phyloP scores from a whole-genome alignment of 1,140 invertebrate species.

The Tigriopus japonicus region DNA sequence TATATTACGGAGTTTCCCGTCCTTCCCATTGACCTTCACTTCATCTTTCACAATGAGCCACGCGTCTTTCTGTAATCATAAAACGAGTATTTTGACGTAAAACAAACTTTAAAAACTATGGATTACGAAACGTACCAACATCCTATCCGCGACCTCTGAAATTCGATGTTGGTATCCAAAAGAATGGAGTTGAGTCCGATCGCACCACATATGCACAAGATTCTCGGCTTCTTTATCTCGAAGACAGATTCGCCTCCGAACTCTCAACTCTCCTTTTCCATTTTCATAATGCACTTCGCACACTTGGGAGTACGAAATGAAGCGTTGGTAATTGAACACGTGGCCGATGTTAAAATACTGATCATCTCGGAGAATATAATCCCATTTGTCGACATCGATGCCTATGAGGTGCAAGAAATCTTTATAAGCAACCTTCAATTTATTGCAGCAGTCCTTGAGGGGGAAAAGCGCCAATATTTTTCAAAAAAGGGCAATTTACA shows the following conservation, averaged over 20 bases:
- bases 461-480: no score
- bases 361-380: slow-evolving; percentile 43
- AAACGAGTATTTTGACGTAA: background rate
- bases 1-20: background rate
- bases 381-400: slow-evolving; percentile 51
- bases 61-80: background rate
- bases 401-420: no score
- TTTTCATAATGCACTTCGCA: slow-evolving; percentile 7
- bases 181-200: slow-evolving; percentile 27
- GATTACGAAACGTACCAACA: slow-evolving; percentile 26
- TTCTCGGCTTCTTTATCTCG: slow-evolving; percentile 27
- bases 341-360: slow-evolving; percentile 29
- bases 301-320: slow-evolving; percentile 16
- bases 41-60: background rate
- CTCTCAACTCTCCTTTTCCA: no score
- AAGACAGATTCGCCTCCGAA: slow-evolving; percentile 26
- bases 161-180: slow-evolving; percentile 33
- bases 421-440: no score
- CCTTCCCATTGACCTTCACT: background rate
- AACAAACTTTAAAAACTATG: no score
- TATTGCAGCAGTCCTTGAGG: no score
- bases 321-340: slow-evolving; percentile 18
- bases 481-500: no score
- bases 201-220: slow-evolving; percentile 31
- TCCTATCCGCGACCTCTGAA: slow-evolving; percentile 27